Base-by-base conservation (phyloP, 2,113 vertebrate species). In the Dasyornis broadbenti region DNA sequence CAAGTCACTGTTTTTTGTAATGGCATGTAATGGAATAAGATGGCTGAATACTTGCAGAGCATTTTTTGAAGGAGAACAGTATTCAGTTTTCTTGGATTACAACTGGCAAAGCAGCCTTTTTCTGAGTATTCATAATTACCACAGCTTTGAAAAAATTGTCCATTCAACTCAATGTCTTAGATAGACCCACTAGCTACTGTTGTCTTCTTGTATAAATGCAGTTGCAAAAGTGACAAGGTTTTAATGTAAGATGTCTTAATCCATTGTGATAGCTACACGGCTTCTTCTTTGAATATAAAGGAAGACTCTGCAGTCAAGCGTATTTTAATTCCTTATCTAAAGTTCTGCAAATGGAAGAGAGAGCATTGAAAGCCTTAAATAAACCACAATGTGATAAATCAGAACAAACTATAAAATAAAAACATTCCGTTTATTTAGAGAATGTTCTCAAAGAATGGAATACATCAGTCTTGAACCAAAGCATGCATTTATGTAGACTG, bases 131-230 rank as follows among this genome's bases (percentile, higher is more conserved):
- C 66, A 77, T 95, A 94, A 96, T 94, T 97, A 94, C 82, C 69
- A 81, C 73, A 79, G 82, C 94, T 94, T 92, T 73, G 91, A 96
- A 97, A 96, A 96, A 91, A 87, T 90, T 97, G 97, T 97, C 97
- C 94, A 72, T 95, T 97, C 96, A 89, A 73, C 66, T 96, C 77
- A 97, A 40, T 82, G 89, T 97, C 94, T 96, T 39, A 75, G 86
- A 77, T 72, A 76, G 93, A 95, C 63, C 94, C 96, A 95, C 97
- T 97, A 97, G 96, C 90, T 95, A 81, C 95, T 85, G 95, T 93
- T 98, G 98, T 97, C 96, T 95, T 94, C 87, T 90, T 98, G 96
- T 90, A 96, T 97, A 97, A 97, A 95, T 91, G 91, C 89, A 77
- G 91, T 95, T 94, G 90, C 90, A 94, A 86, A 95, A 95, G 86